phyloP scores from a whole-genome alignment of 92 coral and sea anemone species.

The Scolanthus callimorphus region DNA sequence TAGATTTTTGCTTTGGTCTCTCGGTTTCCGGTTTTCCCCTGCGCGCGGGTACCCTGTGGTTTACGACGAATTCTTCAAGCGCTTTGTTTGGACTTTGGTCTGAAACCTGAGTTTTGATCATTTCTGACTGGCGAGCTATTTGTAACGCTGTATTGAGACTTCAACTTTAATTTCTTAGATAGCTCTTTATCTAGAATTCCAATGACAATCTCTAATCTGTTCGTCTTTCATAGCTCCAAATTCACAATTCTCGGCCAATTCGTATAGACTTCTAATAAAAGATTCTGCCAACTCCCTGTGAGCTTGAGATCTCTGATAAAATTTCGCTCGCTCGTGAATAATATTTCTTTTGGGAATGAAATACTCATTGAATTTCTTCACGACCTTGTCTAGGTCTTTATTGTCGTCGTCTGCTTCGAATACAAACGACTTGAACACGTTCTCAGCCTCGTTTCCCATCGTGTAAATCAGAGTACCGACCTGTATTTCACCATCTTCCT shows the following conservation, averaged over 20 bases:
- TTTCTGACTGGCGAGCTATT: background rate
- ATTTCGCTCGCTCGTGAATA: background rate
- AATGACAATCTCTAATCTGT: background rate
- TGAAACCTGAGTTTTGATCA: background rate
- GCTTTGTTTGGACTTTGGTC: background rate
- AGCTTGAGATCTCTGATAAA: background rate
- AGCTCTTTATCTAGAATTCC: background rate
- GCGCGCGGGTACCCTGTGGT: background rate
- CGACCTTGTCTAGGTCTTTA: background rate
- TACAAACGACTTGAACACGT: background rate
- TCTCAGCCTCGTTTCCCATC: background rate
- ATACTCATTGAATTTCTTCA: background rate
- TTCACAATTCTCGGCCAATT: background rate
- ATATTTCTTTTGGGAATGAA: background rate
- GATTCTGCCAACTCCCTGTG: background rate
- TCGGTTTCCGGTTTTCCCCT: background rate
- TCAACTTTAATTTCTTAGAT: background rate
- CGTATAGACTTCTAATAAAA: background rate
- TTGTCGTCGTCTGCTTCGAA: background rate
- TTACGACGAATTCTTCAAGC: background rate
- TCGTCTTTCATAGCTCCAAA: background rate
- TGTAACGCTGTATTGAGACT: background rate
- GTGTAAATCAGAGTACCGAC: background rate
- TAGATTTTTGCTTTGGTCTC: background rate
- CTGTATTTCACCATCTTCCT: background rate